Evolutionary conservation across 1,140 invertebrate genomes (phyloP), one percentile per base, ranked within the genome.

Genomic region (Drosophila obscura): DNA sequence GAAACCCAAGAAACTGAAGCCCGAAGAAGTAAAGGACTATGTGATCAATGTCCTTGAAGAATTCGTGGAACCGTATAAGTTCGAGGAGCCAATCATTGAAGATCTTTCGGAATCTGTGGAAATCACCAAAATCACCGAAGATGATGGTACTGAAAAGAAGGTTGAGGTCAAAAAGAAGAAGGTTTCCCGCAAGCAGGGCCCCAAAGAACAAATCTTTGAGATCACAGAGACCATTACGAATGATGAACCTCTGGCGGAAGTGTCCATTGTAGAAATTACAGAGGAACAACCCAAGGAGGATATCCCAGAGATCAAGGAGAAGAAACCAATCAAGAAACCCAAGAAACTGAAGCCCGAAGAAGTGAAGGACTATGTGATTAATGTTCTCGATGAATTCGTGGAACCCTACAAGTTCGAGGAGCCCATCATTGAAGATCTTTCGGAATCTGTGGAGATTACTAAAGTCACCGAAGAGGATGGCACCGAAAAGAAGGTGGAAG

Each of bases 1-100:
- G 44, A 81, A 77, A 44, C 44, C 53, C 13, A 90, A 77, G 50
- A 87, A 90, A 52, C 26, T 90, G 1, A 87, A 76, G 4, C 52
- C 53, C 6, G 48, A 66, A 55, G 43, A 46, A 11, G 92, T 90
- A 0, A 58, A 91, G 28, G 61, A 58, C 6, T 58, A 48, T 26
- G 63, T 89, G 1, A 79, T 85, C 28, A 82, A 91, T 51, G 66
- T 68, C 16, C 7, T 69, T 1, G 73, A 68, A 22, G 49, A 72
- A 39, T 15, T 91, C 46, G 68, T 90, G 16, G 51, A 68, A 13
- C 49, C 56, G 0, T 43, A 56, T 5, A 39, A 13, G 13, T 24
- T 24, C 31, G 50, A 60, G 13, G 72, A 80, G 16, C 53, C 82
- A 5, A 50, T 35, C 6, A 75, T 87, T 65, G 51, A 74, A 48